Evolutionary conservation across 2,797 vertebrate genomes (phyloP).

Genomic region (Orestias chungarensis): DNA sequence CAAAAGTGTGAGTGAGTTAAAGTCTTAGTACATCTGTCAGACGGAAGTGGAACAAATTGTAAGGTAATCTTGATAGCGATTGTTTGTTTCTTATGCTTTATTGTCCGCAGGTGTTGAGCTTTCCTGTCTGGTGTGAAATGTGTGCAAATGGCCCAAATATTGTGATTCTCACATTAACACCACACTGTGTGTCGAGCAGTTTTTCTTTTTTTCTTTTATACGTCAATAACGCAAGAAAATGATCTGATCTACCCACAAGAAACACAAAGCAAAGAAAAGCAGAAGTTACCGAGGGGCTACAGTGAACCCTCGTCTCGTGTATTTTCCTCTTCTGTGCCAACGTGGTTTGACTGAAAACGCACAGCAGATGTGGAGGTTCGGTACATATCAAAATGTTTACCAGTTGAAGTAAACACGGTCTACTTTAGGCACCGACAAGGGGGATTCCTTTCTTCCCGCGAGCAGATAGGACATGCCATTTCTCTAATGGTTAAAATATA

Average conservation of each 20-base stretch:
- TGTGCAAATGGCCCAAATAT: slow-evolving; percentile 55
- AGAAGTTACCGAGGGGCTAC: slow-evolving; percentile 73
- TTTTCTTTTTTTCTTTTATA: slow-evolving; percentile 66
- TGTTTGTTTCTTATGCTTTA: slow-evolving; percentile 8
- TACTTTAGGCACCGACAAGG: slow-evolving; percentile 77
- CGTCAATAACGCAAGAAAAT: slow-evolving; percentile 63
- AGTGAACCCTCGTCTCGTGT: slow-evolving; percentile 58
- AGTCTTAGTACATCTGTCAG: slow-evolving; percentile 26
- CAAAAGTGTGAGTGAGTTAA: slow-evolving; percentile 37
- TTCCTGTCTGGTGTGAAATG: slow-evolving; percentile 56
- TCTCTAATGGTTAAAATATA: slow-evolving; percentile 83
- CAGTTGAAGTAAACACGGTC: slow-evolving; percentile 81
- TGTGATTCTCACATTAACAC: slow-evolving; percentile 71
- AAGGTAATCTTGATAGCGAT: not conserved
- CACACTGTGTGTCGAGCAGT: slow-evolving; percentile 63
- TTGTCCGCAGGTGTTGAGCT: slow-evolving; percentile 41
- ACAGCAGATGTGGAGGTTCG: slow-evolving; percentile 83
- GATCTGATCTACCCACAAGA: slow-evolving; percentile 55
- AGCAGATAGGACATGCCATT: slow-evolving; percentile 79
- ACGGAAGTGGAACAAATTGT: slow-evolving; percentile 21
- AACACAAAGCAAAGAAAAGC: slow-evolving; percentile 46
- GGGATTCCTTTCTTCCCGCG: slow-evolving; percentile 76
- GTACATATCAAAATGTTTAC: slow-evolving; percentile 88
- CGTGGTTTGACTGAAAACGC: slow-evolving; percentile 78
- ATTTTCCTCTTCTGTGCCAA: slow-evolving; percentile 69